Percentiles rank a stretch among this genome's conserved stretches.
These are phyloP conservation scores for Calypte anna DNA, from an alignment of 2,113 vertebrate genomes.

Conservation along the genomic window DNA sequence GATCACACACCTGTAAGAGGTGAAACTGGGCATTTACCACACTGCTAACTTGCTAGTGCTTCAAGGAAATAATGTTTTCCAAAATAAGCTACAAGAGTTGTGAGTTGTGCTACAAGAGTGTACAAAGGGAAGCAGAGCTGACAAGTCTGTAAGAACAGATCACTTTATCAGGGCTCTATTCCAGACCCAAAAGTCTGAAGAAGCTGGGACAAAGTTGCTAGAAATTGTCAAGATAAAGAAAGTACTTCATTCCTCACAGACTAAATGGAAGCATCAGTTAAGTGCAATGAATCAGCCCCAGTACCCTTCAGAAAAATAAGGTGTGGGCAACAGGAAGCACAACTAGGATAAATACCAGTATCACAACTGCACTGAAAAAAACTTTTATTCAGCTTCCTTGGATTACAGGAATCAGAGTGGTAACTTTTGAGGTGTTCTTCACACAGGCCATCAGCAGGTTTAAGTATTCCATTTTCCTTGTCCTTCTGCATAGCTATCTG, in stretches of 20 bases:
- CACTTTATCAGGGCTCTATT: background rate
- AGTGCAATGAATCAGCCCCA: background rate
- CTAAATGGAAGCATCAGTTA: background rate
- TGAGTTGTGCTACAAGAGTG: background rate
- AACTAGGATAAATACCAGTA: background rate
- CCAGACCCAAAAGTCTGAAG: background rate
- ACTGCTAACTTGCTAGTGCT: background rate
- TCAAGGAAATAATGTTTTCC: background rate
- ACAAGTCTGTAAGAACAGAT: background rate
- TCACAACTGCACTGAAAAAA: background rate
- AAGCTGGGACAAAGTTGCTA: background rate
- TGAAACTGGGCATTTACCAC: background rate
- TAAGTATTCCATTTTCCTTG: constrained; percentile 4
- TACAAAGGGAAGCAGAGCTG: background rate
- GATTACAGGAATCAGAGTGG: background rate
- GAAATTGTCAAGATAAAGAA: background rate
- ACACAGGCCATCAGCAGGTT: background rate
- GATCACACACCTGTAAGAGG: background rate
- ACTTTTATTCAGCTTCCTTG: background rate
- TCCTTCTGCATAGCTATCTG: constrained; percentile 33
- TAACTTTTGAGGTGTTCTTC: background rate
- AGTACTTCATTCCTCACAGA: background rate
- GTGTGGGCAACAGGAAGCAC: background rate
- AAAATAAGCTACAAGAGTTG: background rate
- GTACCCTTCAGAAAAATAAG: background rate